phyloP scores from a whole-genome alignment of 2,113 vertebrate genomes.

The Falco punctatus region DNA sequence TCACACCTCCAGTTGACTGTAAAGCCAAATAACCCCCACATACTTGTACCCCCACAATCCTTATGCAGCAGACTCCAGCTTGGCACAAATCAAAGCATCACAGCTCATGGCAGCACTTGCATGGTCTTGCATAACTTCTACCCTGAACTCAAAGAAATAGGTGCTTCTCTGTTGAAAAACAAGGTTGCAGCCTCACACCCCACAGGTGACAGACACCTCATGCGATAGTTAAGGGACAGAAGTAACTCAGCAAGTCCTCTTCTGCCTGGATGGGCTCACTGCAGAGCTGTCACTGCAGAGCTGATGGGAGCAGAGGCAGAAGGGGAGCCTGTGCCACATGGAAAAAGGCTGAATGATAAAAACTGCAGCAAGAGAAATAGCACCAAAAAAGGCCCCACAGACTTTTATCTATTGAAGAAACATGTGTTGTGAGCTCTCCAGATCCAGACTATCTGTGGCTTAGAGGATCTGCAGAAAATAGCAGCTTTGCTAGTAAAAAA shows the following conservation, averaged over 20 bases:
- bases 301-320: not conserved
- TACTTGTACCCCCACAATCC: too few relatives aligned
- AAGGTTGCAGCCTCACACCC: not conserved
- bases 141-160: not conserved
- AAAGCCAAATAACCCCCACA: not conserved
- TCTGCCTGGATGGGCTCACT: not conserved
- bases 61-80: not conserved
- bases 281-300: not conserved
- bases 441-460: not conserved
- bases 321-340: fast-evolving
- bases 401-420: not conserved
- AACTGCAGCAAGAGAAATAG: not conserved
- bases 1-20: not conserved
- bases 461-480: not conserved
- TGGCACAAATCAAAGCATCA: not conserved
- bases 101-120: not conserved
- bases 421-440: fast-evolving
- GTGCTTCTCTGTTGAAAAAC: not conserved
- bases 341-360: not conserved
- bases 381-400: not conserved
- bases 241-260: not conserved
- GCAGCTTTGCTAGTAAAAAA: not conserved
- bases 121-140: not conserved
- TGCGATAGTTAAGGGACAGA: not conserved
- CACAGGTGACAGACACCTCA: not conserved